A percentile compares a stretch with the other conserved stretches of the same genome.
Evolutionary conservation across 2,797 vertebrate species (phyloP).

Genomic region (Morelia viridis): DNA sequence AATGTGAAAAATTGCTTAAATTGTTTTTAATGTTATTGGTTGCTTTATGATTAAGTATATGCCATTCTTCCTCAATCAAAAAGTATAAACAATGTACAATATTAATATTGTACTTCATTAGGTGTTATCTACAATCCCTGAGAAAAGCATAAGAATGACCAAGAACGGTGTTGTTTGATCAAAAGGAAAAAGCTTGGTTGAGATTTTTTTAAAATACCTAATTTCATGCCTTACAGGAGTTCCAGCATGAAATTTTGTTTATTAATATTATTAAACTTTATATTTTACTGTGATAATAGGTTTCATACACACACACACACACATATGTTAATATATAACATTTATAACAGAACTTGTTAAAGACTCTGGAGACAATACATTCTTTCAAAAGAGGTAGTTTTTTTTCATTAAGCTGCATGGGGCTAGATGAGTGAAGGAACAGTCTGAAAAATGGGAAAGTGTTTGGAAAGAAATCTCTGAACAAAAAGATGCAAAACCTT

Average conservation of each 20-base stretch:
- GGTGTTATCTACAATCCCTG: neutral
- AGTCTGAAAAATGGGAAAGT: slow-evolving; percentile 62
- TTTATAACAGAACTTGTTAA: neutral
- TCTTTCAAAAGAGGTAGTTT: neutral
- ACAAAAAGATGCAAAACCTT: slow-evolving; percentile 49
- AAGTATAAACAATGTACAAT: neutral
- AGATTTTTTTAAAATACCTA: neutral
- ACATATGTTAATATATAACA: neutral
- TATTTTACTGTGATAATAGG: neutral
- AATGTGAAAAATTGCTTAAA: neutral
- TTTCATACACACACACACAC: no score
- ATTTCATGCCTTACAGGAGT: neutral
- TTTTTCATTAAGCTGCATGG: neutral
- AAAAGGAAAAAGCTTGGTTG: neutral
- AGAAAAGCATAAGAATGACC: neutral
- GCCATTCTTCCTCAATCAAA: neutral
- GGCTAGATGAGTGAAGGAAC: slow-evolving; percentile 47
- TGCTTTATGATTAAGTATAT: neutral
- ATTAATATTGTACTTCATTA: neutral
- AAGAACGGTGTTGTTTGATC: neutral
- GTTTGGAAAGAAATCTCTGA: slow-evolving; percentile 65
- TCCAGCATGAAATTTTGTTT: neutral
- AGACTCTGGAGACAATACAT: neutral
- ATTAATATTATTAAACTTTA: neutral
- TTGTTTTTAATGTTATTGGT: neutral